Evolutionary conservation across 2,113 vertebrate species (phyloP).

Genomic region (Ochotona princeps): DNA sequence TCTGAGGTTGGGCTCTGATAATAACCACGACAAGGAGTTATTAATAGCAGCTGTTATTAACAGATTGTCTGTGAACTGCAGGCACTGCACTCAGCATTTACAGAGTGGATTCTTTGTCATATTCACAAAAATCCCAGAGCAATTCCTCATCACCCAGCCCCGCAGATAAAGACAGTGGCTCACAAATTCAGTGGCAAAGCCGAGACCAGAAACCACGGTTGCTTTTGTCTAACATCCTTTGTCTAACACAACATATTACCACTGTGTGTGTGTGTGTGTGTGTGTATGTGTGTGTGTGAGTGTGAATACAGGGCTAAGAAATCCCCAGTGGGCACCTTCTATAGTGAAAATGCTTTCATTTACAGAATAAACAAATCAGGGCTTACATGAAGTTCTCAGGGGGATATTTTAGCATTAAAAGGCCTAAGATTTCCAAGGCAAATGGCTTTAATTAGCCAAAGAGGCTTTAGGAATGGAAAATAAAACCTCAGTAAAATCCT

Average conservation of each 20-base stretch:
- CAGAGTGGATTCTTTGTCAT: not conserved
- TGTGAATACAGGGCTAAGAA: not conserved
- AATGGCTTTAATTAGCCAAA: conserved; percentile 61
- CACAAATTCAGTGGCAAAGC: not conserved
- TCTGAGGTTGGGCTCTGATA: not conserved
- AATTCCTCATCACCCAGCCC: not conserved
- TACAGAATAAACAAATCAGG: conserved; percentile 46
- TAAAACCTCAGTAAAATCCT: conserved; percentile 25
- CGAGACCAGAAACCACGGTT: not conserved
- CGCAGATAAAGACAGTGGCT: not conserved
- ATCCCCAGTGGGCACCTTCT: not conserved
- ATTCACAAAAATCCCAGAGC: not conserved
- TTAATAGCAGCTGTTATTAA: not conserved
- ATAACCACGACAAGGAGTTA: not conserved
- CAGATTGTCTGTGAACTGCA: not conserved
- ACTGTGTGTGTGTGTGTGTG: not conserved
- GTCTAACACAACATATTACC: not conserved
- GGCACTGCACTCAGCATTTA: not conserved
- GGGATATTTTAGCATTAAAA: conserved; percentile 37
- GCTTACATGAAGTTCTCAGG: conserved; percentile 34
- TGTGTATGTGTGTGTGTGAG: not conserved
- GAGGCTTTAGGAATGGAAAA: conserved; percentile 30
- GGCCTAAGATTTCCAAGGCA: conserved; percentile 4
- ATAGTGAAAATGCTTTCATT: conserved; percentile 4
- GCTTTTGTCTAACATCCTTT: not conserved